Conservation (phyloP, 1,140 invertebrate genomes). For the Aphis craccivora region DNA sequence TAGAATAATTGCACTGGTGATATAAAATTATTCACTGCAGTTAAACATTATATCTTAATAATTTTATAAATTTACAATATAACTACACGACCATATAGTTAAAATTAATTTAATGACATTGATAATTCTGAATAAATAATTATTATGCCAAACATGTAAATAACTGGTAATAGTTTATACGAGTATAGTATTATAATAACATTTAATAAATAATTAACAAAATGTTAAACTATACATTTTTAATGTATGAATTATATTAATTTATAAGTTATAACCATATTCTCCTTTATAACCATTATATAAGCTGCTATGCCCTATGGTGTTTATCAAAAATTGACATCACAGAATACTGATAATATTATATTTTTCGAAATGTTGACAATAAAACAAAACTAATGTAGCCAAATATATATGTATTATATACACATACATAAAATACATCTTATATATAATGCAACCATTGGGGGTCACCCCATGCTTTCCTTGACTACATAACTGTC, state of each 20-base stretch:
- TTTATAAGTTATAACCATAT: background rate
- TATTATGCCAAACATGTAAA: too few relatives aligned
- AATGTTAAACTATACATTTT: background rate
- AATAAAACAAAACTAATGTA: background rate
- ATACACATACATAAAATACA: background rate
- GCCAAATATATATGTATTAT: background rate
- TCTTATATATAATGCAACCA: background rate
- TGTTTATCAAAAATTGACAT: background rate
- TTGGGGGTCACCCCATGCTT: too few relatives aligned
- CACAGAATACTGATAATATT: background rate
- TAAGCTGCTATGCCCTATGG: background rate
- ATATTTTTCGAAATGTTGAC: background rate
- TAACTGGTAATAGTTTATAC: too few relatives aligned
- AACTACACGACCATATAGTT: background rate
- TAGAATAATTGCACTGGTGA: background rate
- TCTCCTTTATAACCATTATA: background rate
- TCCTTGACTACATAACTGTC: background rate
- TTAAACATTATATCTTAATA: background rate
- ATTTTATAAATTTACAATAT: background rate
- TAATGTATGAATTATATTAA: too few relatives aligned
- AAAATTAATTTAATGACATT: too few relatives aligned
- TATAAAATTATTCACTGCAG: background rate
- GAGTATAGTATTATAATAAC: too few relatives aligned
- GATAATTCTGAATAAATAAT: too few relatives aligned
- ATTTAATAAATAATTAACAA: background rate